Evolutionary conservation across 2,797 vertebrate genomes (phyloP), one percentile per base, ranked within the genome.

Genomic region (Gymnopithys bicolor): DNA sequence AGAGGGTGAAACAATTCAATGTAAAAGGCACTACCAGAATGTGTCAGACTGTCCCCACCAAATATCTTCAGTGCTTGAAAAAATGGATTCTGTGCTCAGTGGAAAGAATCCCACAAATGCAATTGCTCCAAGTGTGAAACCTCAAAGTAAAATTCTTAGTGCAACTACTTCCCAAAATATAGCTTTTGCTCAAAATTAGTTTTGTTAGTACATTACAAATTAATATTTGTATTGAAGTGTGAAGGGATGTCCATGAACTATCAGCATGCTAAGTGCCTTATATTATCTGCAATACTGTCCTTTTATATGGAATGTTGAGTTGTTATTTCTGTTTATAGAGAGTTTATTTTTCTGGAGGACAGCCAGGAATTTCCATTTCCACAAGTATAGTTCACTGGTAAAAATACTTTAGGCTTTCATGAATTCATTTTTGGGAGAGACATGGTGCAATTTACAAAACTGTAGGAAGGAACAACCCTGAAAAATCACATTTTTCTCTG

Each of bases 401-500:
- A 85, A 92, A 81, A 48, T 64, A 70, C 41, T 13, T 7, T 52
- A 84, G 37, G 32, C n/a, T 89, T 84, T 88, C 53, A 78, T 66
- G 2, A 73, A 86, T 75, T 80, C 46, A 35, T 88, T 91, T 92
- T 41, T 75, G 59, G 53, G 56, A 91, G 22, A 77, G 45, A 85
- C 78, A 74, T 43, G 64, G 62, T 88, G 25, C 66, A 91, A 93
- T 94, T 96, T 93, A 30, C 85, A 85, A 94, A 93, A 51, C 87
- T 63, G 89, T 51, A 75, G 62, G 83, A 84, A 94, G 67, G 66
- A 93, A 88, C 73, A 94, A 75, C 74, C 55, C 83, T 93, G 76
- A 78, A 55, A 95, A 94, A 95, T 94, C 53, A 71, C 55, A 69
- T 64, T 94, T 91, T 91, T 85, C 60, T 73, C 55, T 93, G 79